Conservation (phyloP, 2,113 vertebrate genomes). For the Saguinus midas region DNA sequence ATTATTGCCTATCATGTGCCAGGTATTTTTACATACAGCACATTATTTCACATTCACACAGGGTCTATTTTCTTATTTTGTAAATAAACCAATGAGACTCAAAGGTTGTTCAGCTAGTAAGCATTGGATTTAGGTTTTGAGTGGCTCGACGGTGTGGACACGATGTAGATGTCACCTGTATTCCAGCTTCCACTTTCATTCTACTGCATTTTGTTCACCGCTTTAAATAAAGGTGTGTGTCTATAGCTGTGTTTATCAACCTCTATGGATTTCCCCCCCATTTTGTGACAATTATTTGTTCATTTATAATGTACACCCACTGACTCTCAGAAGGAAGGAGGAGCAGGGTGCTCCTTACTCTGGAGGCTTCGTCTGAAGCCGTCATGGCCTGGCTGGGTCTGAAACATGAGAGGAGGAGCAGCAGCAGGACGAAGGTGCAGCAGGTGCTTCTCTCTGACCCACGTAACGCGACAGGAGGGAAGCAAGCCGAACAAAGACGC, state of each 20-base stretch:
- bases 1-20: background rate
- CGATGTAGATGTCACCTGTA: background rate
- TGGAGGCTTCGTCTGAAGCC: background rate
- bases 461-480: background rate
- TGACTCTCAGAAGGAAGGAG: background rate
- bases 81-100: background rate
- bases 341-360: background rate
- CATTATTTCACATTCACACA: background rate
- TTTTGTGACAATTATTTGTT: background rate
- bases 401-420: background rate
- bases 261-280: background rate
- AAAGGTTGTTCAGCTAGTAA: background rate
- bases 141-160: background rate
- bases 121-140: background rate
- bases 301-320: background rate
- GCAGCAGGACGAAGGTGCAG: background rate
- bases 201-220: background rate
- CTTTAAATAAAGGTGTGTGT: background rate
- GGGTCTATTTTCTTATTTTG: slow-evolving; percentile 5
- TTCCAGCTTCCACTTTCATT: background rate
- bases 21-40: background rate
- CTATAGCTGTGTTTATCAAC: background rate
- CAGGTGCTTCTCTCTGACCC: background rate
- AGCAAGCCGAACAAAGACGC: background rate
- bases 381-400: no score